A percentile compares a stretch with the other conserved stretches of the same genome.
phyloP scores from a whole-genome alignment of 2,113 vertebrate genomes.

The Acrocephalus kingi region DNA sequence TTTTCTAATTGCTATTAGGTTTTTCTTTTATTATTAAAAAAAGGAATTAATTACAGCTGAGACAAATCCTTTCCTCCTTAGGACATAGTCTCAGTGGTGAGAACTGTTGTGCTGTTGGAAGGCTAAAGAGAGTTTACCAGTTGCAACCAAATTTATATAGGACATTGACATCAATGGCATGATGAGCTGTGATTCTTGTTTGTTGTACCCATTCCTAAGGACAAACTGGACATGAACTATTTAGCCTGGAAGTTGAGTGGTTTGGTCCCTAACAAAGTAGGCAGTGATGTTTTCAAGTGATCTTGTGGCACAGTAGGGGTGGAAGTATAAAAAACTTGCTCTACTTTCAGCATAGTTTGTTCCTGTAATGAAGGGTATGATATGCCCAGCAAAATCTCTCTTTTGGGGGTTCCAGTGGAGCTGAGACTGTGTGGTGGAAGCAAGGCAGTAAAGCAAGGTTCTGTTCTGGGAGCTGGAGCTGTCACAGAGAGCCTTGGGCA shows the following conservation, averaged over 20 bases:
- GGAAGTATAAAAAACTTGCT: background rate
- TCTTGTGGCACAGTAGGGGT: background rate
- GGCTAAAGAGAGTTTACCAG: background rate
- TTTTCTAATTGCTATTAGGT: background rate
- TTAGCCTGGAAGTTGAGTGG: background rate
- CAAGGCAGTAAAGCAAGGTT: background rate
- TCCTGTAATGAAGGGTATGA: background rate
- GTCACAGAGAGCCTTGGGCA: background rate
- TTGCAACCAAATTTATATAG: background rate
- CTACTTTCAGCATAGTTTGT: background rate
- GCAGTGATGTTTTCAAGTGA: background rate
- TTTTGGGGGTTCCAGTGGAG: background rate
- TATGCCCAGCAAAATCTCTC: background rate
- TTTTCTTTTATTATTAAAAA: background rate
- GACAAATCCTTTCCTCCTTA: background rate
- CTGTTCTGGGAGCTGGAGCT: background rate
- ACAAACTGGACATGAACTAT: background rate
- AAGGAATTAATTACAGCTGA: background rate
- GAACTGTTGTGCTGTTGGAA: background rate
- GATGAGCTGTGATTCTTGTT: background rate
- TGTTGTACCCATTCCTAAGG: background rate
- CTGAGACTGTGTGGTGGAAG: background rate
- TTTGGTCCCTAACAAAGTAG: background rate
- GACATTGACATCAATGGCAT: accelerated
- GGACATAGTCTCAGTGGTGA: background rate